Evolutionary conservation across 1,140 invertebrate genomes (phyloP).

Genomic region (Acyrthosiphon pisum): DNA sequence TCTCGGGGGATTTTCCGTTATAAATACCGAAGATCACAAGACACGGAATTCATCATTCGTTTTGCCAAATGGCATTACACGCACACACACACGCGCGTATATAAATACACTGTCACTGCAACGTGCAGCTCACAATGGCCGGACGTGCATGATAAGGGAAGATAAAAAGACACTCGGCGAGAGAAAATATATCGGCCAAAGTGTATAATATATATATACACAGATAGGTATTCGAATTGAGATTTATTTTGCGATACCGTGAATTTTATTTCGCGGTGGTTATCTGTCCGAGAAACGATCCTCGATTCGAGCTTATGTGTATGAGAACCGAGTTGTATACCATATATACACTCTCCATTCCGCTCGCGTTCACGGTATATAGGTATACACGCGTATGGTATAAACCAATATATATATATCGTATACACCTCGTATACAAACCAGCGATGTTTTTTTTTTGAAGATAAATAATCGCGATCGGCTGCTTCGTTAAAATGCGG

Average conservation of each 20-base stretch:
- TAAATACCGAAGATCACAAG: not conserved
- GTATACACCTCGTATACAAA: not conserved
- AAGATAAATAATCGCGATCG: not conserved
- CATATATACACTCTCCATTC: not conserved
- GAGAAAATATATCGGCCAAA: not conserved
- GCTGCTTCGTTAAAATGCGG: too few species aligned
- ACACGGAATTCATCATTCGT: slow-evolving; percentile 8
- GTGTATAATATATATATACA: not conserved
- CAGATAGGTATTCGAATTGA: not conserved
- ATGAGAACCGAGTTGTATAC: not conserved
- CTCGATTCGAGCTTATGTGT: not conserved
- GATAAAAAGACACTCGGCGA: not conserved
- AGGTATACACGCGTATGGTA: not conserved
- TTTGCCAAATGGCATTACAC: not conserved
- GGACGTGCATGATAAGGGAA: not conserved
- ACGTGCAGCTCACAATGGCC: not conserved
- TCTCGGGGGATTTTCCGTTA: slow-evolving; percentile 3
- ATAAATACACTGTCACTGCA: not conserved
- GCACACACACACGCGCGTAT: not conserved
- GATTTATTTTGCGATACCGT: slow-evolving; percentile 11
- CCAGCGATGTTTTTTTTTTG: not conserved
- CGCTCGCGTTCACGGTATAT: not conserved
- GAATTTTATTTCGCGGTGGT: not conserved
- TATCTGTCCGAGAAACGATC: not conserved
- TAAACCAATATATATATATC: not conserved